Conservation (phyloP, 2,888 invertebrate genomes). For the Aradus depressus region DNA sequence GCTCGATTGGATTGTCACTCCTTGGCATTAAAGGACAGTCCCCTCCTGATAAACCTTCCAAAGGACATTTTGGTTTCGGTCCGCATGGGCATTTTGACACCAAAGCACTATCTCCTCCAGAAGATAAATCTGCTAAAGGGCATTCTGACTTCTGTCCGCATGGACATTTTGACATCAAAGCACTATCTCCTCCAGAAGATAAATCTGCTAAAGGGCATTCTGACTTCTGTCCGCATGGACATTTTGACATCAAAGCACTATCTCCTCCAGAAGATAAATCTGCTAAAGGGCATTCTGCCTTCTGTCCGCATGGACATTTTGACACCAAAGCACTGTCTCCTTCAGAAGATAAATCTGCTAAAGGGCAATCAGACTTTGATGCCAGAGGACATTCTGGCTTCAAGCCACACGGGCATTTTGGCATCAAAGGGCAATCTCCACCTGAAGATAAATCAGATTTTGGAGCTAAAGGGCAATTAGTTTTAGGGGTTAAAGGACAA, state of each 20-base stretch:
- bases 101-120: too few species aligned
- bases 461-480: conserved; percentile 8
- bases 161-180: background rate
- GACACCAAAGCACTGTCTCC: background rate
- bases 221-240: background rate
- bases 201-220: conserved; percentile 10
- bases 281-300: background rate
- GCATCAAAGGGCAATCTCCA: background rate
- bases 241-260: background rate
- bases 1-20: too few species aligned
- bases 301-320: background rate
- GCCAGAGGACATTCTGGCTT: conserved; percentile 1
- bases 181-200: too few species aligned
- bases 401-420: background rate
- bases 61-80: conserved; percentile 9
- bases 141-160: background rate
- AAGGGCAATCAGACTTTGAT: too few species aligned
- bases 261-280: background rate
- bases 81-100: background rate
- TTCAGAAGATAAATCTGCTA: background rate
- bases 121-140: too few species aligned
- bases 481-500: background rate
- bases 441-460: background rate
- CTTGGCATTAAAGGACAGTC: too few species aligned
- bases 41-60: conserved; percentile 5